phyloP scores from a whole-genome alignment of 2,888 invertebrate species.

The Gortyna flavago region DNA sequence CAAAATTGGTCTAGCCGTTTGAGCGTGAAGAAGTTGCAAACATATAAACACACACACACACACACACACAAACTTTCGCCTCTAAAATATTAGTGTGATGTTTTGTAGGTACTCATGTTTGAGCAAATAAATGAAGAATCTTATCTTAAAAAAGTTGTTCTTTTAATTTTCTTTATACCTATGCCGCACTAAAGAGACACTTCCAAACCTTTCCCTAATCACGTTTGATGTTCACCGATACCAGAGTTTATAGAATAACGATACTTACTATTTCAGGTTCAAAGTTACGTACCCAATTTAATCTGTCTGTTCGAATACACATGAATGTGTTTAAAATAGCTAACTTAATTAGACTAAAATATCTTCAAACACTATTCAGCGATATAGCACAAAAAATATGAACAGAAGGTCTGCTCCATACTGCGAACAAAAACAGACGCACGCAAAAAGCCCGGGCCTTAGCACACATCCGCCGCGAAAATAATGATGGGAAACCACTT shows the following conservation, averaged over 20 bases:
- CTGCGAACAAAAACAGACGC: not conserved
- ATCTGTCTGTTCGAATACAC: constrained; percentile 2
- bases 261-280: constrained; percentile 9
- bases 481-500: not conserved
- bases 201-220: not conserved
- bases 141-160: too few relatives aligned
- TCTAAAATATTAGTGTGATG: too few relatives aligned
- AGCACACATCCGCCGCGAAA: not conserved
- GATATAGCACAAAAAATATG: not conserved
- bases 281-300: constrained; percentile 14
- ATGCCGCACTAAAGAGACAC: not conserved
- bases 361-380: constrained; percentile 10
- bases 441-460: not conserved
- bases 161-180: not conserved
- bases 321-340: constrained; percentile 24
- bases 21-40: too few relatives aligned
- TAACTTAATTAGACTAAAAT: constrained; percentile 18
- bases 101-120: too few relatives aligned
- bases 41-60: too few relatives aligned
- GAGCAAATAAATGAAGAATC: too few relatives aligned
- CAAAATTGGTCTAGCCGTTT: too few relatives aligned
- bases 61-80: too few relatives aligned
- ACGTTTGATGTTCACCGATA: constrained; percentile 6
- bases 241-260: too few relatives aligned
- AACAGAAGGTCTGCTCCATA: not conserved